phyloP scores from a whole-genome alignment of 2,113 vertebrate species.

The Ptyas mucosa region DNA sequence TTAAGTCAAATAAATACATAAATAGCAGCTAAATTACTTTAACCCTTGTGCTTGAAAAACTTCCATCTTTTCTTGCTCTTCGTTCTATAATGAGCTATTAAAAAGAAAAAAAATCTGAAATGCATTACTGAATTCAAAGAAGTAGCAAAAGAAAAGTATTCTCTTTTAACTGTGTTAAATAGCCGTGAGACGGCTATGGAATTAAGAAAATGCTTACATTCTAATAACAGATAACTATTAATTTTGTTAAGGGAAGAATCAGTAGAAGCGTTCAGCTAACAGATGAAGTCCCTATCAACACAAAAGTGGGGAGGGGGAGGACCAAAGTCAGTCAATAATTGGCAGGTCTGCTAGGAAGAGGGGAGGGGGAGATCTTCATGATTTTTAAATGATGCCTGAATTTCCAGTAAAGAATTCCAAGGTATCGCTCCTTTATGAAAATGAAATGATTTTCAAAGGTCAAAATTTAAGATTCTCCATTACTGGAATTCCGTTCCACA shows the following conservation, averaged over 20 bases:
- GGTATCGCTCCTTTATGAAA: background rate
- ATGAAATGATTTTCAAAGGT: background rate
- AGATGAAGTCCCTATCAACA: background rate
- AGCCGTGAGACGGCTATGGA: background rate
- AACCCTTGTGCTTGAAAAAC: background rate
- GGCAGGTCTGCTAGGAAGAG: background rate
- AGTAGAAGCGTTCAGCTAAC: background rate
- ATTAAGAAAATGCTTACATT: background rate
- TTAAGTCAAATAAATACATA: background rate
- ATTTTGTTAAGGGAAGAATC: background rate
- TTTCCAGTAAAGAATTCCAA: background rate
- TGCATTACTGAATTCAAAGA: background rate
- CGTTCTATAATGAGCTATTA: background rate
- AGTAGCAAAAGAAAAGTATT: background rate
- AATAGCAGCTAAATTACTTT: background rate
- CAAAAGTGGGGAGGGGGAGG: background rate
- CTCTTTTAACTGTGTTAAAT: background rate
- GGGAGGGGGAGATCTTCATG: background rate
- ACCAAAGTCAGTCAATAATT: background rate
- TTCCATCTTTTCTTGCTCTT: background rate
- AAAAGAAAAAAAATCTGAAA: background rate
- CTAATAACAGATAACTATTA: background rate
- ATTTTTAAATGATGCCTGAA: background rate
- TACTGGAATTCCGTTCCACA: constrained; percentile 19
- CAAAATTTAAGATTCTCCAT: background rate